These are phyloP conservation scores for Synanthedon vespiformis DNA, from an alignment of 2,888 invertebrate genomes.

Conservation along the genomic window DNA sequence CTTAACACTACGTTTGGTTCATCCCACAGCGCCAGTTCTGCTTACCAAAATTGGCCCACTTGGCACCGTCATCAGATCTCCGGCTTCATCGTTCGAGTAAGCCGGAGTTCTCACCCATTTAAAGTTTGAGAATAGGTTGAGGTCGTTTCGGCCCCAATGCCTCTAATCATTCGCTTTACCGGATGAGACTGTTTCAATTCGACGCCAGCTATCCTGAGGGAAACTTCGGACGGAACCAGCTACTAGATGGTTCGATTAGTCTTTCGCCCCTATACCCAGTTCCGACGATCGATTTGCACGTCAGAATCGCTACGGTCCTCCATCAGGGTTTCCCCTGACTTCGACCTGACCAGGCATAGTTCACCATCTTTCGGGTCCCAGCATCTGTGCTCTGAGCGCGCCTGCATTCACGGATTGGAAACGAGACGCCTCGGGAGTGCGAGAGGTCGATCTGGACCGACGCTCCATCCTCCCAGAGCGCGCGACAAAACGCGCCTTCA, in stretches of 20 bases:
- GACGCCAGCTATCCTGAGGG: not conserved
- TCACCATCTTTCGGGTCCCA: constrained; percentile 70
- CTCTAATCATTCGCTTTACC: constrained; percentile 80
- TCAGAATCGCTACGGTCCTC: constrained; percentile 1
- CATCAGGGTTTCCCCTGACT: constrained; percentile 1
- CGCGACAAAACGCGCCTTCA: constrained; percentile 28
- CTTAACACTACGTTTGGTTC: not conserved
- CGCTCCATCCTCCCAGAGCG: constrained; percentile 55
- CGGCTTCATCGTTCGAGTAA: constrained; percentile 69
- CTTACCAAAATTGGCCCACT: not conserved
- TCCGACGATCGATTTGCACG: constrained; percentile 1
- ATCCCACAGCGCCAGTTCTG: not conserved
- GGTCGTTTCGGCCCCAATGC: constrained; percentile 77
- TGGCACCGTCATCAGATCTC: constrained; percentile 57
- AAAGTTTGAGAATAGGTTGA: constrained; percentile 84
- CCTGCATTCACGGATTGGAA: constrained; percentile 22
- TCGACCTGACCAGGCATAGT: constrained; percentile 1
- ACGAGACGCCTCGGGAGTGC: constrained; percentile 72
- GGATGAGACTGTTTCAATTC: not conserved
- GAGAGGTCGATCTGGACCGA: constrained; percentile 39
- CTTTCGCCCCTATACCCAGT: not conserved
- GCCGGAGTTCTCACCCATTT: constrained; percentile 78
- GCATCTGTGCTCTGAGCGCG: constrained; percentile 53
- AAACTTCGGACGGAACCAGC: not conserved
- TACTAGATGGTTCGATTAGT: constrained; percentile 1